Evolutionary conservation across 53 echinoderm and acorn worm species (phyloP).

Genomic region (Paracentrotus lividus): DNA sequence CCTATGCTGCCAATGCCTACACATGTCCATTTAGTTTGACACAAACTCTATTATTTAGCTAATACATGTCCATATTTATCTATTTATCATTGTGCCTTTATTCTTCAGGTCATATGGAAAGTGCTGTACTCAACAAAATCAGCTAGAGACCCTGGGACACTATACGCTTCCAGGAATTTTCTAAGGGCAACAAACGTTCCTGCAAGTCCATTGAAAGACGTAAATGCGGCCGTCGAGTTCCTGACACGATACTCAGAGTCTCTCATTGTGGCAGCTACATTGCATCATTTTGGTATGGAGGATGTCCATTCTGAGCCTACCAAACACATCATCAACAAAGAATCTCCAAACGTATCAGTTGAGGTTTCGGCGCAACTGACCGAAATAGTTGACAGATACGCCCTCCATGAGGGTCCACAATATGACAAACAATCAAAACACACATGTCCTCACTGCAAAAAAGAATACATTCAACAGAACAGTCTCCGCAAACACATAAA

Average conservation of each 20-base stretch:
- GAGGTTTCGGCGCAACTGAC: background rate
- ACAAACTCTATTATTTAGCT: no score
- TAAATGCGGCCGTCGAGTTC: slow-evolving; percentile 70
- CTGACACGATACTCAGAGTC: slow-evolving; percentile 66
- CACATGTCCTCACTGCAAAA: background rate
- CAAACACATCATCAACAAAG: slow-evolving; percentile 10
- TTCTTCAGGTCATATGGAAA: slow-evolving; percentile 78
- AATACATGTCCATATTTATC: no score
- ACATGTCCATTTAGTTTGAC: no score
- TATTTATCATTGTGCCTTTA: no score
- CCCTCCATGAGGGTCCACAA: background rate
- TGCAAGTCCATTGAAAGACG: slow-evolving; percentile 63
- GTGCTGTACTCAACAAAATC: slow-evolving; percentile 60
- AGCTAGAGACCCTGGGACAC: slow-evolving; percentile 72
- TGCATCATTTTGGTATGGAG: slow-evolving; percentile 69
- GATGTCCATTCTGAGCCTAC: slow-evolving; percentile 64
- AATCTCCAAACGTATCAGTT: background rate
- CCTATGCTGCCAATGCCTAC: no score
- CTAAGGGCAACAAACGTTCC: slow-evolving; percentile 65
- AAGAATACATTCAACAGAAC: background rate
- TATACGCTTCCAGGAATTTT: slow-evolving; percentile 70
- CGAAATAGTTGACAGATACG: background rate
- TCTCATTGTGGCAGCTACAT: slow-evolving; percentile 63
- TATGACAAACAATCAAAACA: background rate
- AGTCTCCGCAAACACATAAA: no score